Evolutionary conservation across 2,113 vertebrate species (phyloP), one percentile per base, ranked within the genome.

Genomic region (Lepus timidus): DNA sequence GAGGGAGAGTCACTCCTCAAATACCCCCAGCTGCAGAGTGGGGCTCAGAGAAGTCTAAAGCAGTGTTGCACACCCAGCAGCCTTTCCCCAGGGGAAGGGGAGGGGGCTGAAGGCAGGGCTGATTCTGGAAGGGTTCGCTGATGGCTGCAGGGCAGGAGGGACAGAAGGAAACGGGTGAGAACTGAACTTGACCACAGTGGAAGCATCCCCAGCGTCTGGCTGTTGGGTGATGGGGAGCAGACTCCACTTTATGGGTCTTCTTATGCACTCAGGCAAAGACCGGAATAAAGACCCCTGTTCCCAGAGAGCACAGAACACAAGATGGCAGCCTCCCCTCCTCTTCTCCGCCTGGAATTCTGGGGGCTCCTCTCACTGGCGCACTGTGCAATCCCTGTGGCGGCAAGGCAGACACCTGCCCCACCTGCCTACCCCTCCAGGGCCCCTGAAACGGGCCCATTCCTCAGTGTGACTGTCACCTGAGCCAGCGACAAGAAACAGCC

Each of bases 61-160:
- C 86, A 22, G n/a, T 95, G 85, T 86, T 94, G n/a, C 71, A 96
- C 89, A 94, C 96, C 94, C 94, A 68, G 88, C 12, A 49, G 44
- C 29, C 76, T 84, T 64, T 65, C 81, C 22, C 9, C 6, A 10
- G 79, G 55, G 44, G n/a, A 19, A 44, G 73, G 70, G 75, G 82
- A 39, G 83, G 82, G 8, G 75, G 17, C 75, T n/a, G 33, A 67
- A 71, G 20, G 52, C 49, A 64, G 68, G 71, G 67, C 90, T 88
- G 68, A 85, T 39, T 89, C 65, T 70, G 67, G 79, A 67, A 88
- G 85, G 61, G 73, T 80, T 93, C 27, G 71, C 94, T 55, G 23
- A 71, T 29, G 75, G 19, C 62, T 31, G 9, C 44, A 51, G 19
- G 44, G 29, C 64, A 27, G 27, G 3, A 12, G 33, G 23, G 52